phyloP scores from a whole-genome alignment of 2,113 vertebrate genomes.

The Pedionomus torquatus region DNA sequence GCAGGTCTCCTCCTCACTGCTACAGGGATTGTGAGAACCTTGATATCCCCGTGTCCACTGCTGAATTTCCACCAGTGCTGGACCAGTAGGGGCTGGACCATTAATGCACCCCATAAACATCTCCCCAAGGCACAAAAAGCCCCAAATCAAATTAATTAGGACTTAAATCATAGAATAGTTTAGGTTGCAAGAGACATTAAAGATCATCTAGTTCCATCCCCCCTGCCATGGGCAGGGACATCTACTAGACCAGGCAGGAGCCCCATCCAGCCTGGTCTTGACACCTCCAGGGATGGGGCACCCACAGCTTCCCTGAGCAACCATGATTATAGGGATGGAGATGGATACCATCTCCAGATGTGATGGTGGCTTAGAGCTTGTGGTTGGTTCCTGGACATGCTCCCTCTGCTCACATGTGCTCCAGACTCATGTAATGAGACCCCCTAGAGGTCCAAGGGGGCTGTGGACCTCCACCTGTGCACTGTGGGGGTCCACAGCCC shows the following conservation, averaged over 20 bases:
- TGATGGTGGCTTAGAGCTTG: background rate
- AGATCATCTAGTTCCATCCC: background rate
- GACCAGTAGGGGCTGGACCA: background rate
- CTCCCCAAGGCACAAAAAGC: background rate
- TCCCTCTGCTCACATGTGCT: fast-evolving
- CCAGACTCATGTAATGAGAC: background rate
- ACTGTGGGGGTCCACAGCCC: too few species aligned
- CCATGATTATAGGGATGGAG: background rate
- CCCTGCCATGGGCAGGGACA: background rate
- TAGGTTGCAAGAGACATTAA: background rate
- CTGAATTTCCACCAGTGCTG: background rate
- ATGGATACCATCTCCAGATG: background rate
- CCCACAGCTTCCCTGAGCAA: background rate
- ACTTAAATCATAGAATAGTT: background rate
- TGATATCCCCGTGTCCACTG: fast-evolving
- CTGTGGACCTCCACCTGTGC: background rate
- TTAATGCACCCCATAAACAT: background rate
- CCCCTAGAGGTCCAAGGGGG: background rate
- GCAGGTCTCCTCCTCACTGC: fast-evolving
- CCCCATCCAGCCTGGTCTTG: background rate
- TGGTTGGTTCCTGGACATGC: fast-evolving
- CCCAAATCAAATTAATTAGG: background rate
- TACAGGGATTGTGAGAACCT: background rate
- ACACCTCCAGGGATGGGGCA: background rate
- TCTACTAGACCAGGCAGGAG: background rate